Evolutionary conservation across 2,888 invertebrate species (phyloP), one percentile per base, ranked within the genome.

Genomic region (Malachius bipustulatus): DNA sequence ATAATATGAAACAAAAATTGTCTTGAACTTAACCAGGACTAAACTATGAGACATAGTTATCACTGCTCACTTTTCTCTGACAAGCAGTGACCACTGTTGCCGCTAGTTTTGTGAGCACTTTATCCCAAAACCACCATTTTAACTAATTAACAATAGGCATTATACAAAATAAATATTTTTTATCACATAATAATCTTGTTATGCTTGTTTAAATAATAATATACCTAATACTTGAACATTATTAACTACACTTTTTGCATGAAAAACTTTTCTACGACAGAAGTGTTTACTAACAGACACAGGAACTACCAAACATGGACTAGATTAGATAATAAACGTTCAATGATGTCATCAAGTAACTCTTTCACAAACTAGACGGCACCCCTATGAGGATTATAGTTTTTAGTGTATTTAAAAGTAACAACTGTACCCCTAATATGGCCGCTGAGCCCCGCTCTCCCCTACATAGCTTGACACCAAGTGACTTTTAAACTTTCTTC

Each of bases 11-110:
- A n/a, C n/a, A n/a, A n/a, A n/a, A n/a, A n/a, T n/a, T n/a, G n/a
- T n/a, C n/a, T n/a, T n/a, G n/a, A n/a, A n/a, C n/a, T n/a, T n/a
- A n/a, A n/a, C n/a, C n/a, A n/a, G n/a, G n/a, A n/a, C n/a, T n/a
- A n/a, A n/a, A n/a, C n/a, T 19, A n/a, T 19, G 24, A n/a, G n/a
- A n/a, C 24, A 19, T n/a, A 19, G 24, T 19, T 6, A 19, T 8
- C 24, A 19, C 24, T 19, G 24, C 24, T 19, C 24, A 19, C 6
- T 19, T 19, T 8, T 6, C n/a, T n/a, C n/a, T 19, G 24, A 19
- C 24, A 19, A 19, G 24, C 24, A 19, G 24, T n/a, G 24, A 8
- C 24, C 24, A 19, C 24, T 19, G 24, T 19, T 19, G 24, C 24
- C 24, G 24, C 6, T n/a, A 19, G n/a, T 19, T 6, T n/a, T 19